Evolutionary conservation across 2,113 vertebrate species (phyloP), one percentile per base, ranked within the genome.

Genomic region (Catharus fuscescens): DNA sequence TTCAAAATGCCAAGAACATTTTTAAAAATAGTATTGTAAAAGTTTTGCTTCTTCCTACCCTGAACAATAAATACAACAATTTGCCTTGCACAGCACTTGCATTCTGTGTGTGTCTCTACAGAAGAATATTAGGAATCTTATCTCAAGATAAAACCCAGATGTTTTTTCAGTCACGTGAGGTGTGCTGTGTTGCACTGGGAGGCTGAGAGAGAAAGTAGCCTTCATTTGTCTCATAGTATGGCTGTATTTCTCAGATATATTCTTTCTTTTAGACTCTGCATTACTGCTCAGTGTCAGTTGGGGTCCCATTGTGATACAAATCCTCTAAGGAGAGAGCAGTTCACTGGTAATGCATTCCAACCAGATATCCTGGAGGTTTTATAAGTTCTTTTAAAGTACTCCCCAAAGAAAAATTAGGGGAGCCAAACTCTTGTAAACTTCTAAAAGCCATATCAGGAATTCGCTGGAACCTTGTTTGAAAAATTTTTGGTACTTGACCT

Each of bases 281-380:
- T 93, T 94, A 42, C 62, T 66, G 56, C n/a, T 67, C 91, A 31
- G 36, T 81, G 52, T 93, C 64, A 34, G 31, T 9, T 88, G 83
- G 88, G 38, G 26, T 95, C 91, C 78, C 59, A 61, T n/a, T 77
- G 88, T 79, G 56, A 42, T 76, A 44, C 62, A 73, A 92, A 93
- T 86, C 40, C 86, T 90, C 85, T 69, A 92, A 91, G 80, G 77
- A 84, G 67, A 53, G 34, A 85, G 28, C 24, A 67, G 14, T 64
- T 93, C 76, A 74, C 44, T 90, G 93, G 86, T 81, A 80, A 56
- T 82, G 42, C 60, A 57, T 96, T 95, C 77, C 94, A 90, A 15
- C 16, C 45, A 87, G 80, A 62, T 90, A 81, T 70, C 86, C 44
- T 85, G 72, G 91, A 92, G 81, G 69, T 67, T 92, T 92, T 95